phyloP scores from a whole-genome alignment of 2,113 vertebrate genomes.

The Podilymbus podiceps region DNA sequence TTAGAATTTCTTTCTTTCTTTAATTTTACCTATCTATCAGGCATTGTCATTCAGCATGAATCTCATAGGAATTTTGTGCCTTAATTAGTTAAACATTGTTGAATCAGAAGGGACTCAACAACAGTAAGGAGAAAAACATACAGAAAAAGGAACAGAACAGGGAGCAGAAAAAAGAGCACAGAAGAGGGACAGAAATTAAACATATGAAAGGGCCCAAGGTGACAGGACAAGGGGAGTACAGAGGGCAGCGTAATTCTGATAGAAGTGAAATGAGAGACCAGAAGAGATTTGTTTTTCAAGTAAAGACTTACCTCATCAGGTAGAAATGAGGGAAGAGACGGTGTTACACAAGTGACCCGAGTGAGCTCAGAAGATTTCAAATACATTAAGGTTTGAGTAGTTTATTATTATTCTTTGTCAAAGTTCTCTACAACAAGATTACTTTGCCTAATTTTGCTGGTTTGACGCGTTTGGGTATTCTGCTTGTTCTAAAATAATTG shows the following conservation, averaged over 20 bases:
- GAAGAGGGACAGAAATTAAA: background rate
- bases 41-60: background rate
- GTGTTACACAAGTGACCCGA: background rate
- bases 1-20: conserved; percentile 29
- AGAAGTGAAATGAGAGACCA: background rate
- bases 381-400: background rate
- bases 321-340: background rate
- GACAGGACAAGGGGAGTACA: background rate
- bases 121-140: background rate
- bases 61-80: background rate
- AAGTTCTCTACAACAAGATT: background rate
- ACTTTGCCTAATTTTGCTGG: background rate
- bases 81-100: conserved; percentile 28
- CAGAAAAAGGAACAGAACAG: background rate
- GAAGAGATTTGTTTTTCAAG: background rate
- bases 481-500: background rate
- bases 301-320: background rate
- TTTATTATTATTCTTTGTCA: background rate
- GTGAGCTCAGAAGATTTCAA: background rate
- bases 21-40: conserved; percentile 17
- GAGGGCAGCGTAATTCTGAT: background rate
- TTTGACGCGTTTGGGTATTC: background rate
- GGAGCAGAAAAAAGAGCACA: background rate
- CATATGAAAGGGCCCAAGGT: background rate
- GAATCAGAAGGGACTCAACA: background rate